These are phyloP conservation scores for Furcifer pardalis DNA, from an alignment of 2,797 vertebrate species.

Conservation along the genomic window DNA sequence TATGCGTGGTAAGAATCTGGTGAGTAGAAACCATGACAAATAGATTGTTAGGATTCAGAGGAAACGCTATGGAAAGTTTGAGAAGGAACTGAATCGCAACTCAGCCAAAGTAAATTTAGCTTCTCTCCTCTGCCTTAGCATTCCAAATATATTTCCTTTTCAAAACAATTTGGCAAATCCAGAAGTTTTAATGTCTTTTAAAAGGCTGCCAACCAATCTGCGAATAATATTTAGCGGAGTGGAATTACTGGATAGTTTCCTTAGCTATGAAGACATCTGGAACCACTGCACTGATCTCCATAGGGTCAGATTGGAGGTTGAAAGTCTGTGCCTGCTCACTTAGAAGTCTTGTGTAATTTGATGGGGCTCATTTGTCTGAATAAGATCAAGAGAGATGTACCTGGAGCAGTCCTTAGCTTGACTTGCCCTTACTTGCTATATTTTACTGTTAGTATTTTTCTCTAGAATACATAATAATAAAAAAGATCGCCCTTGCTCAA, in stretches of 20 bases:
- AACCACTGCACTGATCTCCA: not conserved
- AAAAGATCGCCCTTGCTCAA: too few species aligned
- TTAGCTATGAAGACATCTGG: not conserved
- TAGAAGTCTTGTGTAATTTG: not conserved
- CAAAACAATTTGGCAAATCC: not conserved
- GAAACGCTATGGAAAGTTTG: not conserved
- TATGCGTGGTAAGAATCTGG: not conserved
- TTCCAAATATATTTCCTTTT: constrained; percentile 8
- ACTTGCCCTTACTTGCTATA: not conserved
- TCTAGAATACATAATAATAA: too few species aligned
- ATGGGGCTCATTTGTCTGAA: not conserved
- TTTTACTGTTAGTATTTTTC: not conserved
- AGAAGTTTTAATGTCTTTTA: not conserved
- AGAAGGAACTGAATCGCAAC: not conserved
- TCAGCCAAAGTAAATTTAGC: not conserved
- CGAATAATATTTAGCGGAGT: not conserved
- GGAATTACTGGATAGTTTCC: not conserved
- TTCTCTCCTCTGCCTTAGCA: not conserved
- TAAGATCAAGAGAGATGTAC: not conserved
- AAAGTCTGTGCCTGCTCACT: not conserved
- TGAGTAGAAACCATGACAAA: constrained; percentile 16
- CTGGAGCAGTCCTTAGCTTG: not conserved
- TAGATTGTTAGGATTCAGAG: not conserved
- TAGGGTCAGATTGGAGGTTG: not conserved
- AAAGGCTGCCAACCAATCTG: not conserved